Evolutionary conservation across 2,113 vertebrate genomes (phyloP).

Genomic region (Festucalex cinctus): DNA sequence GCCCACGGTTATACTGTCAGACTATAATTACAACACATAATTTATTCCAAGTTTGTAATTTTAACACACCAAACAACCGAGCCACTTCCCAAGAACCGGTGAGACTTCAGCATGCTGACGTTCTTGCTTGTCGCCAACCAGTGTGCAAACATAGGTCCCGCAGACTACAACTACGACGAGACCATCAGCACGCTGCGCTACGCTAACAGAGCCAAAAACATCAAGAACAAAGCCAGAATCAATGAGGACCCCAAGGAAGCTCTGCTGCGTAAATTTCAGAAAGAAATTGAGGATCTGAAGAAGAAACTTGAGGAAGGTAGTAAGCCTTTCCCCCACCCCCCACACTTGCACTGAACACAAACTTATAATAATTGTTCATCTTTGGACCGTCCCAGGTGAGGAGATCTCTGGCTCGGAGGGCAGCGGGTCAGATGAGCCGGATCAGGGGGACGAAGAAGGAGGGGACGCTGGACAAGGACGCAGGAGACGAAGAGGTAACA

Average conservation of each 20-base stretch:
- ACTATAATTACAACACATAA: too few relatives aligned
- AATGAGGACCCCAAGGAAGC: slow-evolving; percentile 98
- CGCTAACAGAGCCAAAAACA: slow-evolving; percentile 98
- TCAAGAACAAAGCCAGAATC: slow-evolving; percentile 98
- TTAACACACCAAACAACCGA: not conserved
- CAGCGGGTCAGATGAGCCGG: slow-evolving; percentile 90
- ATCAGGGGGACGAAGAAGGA: slow-evolving; percentile 85
- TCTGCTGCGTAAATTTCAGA: slow-evolving; percentile 93
- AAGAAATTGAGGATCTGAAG: slow-evolving; percentile 97
- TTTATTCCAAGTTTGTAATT: not conserved
- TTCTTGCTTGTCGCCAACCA: slow-evolving; percentile 42
- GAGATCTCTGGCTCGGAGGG: slow-evolving; percentile 94
- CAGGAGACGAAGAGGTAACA: slow-evolving; percentile 83
- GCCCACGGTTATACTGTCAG: too few relatives aligned
- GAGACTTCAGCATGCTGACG: not conserved
- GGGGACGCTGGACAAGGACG: slow-evolving; percentile 85
- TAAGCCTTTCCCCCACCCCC: not conserved
- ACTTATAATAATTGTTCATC: not conserved
- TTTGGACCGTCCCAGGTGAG: slow-evolving; percentile 73
- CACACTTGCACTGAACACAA: not conserved
- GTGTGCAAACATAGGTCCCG: slow-evolving; percentile 98
- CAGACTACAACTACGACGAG: slow-evolving; percentile 98
- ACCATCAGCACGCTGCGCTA: slow-evolving; percentile 97
- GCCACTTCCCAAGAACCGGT: not conserved
- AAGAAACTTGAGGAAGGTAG: slow-evolving; percentile 96